These are phyloP conservation scores for Knipowitschia caucasica DNA, from an alignment of 2,797 vertebrate genomes.

Conservation along the genomic window DNA sequence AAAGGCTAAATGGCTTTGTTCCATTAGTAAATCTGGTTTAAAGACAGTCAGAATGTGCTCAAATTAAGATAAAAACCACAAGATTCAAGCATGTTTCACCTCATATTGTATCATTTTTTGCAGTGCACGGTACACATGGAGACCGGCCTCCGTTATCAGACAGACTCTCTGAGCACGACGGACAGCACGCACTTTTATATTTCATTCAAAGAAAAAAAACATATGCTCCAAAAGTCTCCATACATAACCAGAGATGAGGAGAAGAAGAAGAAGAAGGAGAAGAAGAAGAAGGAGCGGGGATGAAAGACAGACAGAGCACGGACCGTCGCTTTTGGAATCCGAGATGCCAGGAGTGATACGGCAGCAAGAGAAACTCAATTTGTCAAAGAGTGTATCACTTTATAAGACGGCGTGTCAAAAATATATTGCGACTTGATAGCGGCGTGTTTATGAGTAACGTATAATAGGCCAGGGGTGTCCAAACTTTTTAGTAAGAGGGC, in stretches of 20 bases:
- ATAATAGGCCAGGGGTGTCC: too few relatives aligned
- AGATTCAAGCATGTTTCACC: too few relatives aligned
- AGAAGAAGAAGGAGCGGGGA: too few relatives aligned
- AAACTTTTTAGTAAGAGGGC: too few relatives aligned
- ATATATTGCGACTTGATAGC: neutral
- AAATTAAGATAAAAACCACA: too few relatives aligned
- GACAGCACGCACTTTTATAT: slow-evolving; percentile 9
- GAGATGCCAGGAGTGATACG: neutral
- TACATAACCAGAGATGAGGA: slow-evolving; percentile 6
- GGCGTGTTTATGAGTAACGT: neutral
- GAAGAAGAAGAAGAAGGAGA: too few relatives aligned
- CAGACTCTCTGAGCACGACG: slow-evolving; percentile 7
- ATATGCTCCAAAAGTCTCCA: neutral
- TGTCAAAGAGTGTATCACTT: neutral
- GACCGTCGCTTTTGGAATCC: neutral
- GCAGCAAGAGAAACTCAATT: neutral
- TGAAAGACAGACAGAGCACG: slow-evolving; percentile 9
- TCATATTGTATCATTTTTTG: slow-evolving; percentile 20
- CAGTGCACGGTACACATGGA: slow-evolving; percentile 15
- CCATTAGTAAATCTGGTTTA: too few relatives aligned
- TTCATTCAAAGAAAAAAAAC: slow-evolving; percentile 3
- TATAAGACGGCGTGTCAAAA: neutral
- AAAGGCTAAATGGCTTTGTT: too few relatives aligned
- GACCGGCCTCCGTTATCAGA: slow-evolving; percentile 9
- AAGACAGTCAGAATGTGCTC: too few relatives aligned